Evolutionary conservation across 2,113 vertebrate genomes (phyloP).

Genomic region (Arvicanthis niloticus): DNA sequence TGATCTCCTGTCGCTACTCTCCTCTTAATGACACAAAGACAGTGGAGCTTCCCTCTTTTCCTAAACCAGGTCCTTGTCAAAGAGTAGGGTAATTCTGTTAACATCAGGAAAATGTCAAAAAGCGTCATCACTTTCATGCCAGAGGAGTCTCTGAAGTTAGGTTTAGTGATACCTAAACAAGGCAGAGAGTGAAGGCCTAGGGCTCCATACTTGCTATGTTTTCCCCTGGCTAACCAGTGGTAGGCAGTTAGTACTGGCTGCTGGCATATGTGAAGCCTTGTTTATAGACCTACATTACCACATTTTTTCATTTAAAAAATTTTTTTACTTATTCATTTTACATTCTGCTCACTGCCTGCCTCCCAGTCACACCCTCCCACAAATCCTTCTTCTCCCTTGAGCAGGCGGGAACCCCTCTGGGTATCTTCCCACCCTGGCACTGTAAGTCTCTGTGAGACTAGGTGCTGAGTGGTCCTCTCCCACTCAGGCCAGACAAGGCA

Average conservation of each 20-base stretch:
- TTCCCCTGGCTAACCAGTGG: slow-evolving; percentile 81
- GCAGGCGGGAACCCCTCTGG: too few relatives aligned
- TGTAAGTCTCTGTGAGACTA: too few relatives aligned
- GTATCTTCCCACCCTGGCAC: too few relatives aligned
- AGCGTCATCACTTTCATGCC: slow-evolving; percentile 86
- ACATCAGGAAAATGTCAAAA: slow-evolving; percentile 90
- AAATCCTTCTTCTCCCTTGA: too few relatives aligned
- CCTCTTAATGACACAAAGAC: slow-evolving; percentile 68
- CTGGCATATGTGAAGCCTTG: slow-evolving; percentile 80
- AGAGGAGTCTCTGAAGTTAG: slow-evolving; percentile 86
- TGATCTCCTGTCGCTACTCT: too few relatives aligned
- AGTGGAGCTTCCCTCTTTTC: slow-evolving; percentile 80
- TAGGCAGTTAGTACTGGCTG: slow-evolving; percentile 74
- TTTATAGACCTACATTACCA: slow-evolving; percentile 87
- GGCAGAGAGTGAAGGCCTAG: slow-evolving; percentile 83
- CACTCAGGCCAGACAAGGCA: too few relatives aligned
- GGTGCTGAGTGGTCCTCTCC: too few relatives aligned
- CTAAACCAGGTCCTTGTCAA: slow-evolving; percentile 81
- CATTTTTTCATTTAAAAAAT: background rate
- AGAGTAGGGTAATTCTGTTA: slow-evolving; percentile 89
- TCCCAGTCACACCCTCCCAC: too few relatives aligned
- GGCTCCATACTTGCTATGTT: slow-evolving; percentile 83
- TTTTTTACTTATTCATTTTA: too few relatives aligned
- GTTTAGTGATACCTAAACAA: slow-evolving; percentile 89
- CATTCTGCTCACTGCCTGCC: too few relatives aligned